phyloP scores from a whole-genome alignment of 2,888 invertebrate species.

The Isotomurus palustris region DNA sequence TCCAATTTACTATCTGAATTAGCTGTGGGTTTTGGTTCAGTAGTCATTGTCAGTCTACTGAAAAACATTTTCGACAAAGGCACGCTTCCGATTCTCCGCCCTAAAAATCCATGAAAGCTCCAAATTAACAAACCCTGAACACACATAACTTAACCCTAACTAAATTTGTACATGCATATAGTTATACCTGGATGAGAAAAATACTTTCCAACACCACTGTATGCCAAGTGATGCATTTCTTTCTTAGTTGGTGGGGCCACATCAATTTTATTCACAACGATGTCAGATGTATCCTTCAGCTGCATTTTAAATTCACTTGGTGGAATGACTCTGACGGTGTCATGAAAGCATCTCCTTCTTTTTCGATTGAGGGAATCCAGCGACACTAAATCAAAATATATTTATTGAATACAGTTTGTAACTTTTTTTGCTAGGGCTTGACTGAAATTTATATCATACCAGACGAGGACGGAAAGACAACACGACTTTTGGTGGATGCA shows the following conservation, averaged over 20 bases:
- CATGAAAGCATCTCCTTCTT: slow-evolving; percentile 10
- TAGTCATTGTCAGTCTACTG: slow-evolving; percentile 33
- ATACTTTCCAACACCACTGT: slow-evolving; percentile 36
- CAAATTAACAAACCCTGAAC: not conserved
- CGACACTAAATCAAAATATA: no score
- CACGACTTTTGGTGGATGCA: no score
- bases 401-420: no score
- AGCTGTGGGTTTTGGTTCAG: slow-evolving; percentile 16
- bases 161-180: not conserved
- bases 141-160: not conserved
- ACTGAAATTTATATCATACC: no score
- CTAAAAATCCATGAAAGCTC: no score
- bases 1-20: slow-evolving; percentile 3
- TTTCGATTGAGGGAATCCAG: no score
- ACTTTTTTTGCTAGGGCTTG: no score
- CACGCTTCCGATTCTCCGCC: slow-evolving; percentile 29
- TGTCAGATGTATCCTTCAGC: slow-evolving; percentile 36
- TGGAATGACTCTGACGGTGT: slow-evolving; percentile 34
- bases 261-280: slow-evolving; percentile 26
- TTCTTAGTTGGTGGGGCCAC: slow-evolving; percentile 37
- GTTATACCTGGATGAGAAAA: slow-evolving; percentile 41
- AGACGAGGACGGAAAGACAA: no score
- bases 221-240: slow-evolving; percentile 35
- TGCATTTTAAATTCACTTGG: slow-evolving; percentile 35
- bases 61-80: slow-evolving; percentile 36